A percentile compares a stretch with the other conserved stretches of the same genome.
Conservation (phyloP, 2,888 invertebrate species). For the Hyles lineata region DNA sequence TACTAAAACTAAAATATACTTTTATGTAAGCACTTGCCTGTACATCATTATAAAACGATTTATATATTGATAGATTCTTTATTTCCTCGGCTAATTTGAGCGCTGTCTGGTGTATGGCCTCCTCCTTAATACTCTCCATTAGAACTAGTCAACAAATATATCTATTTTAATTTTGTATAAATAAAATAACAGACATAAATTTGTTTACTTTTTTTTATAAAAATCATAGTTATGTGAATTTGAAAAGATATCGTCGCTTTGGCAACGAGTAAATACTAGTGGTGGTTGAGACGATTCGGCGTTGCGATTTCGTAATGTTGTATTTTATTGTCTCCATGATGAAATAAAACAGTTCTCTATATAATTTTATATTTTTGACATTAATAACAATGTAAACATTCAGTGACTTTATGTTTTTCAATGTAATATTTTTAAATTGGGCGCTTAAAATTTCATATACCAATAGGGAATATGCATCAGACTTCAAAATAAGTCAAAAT, state of each 20-base stretch:
- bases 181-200: constrained; percentile 60
- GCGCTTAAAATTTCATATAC: too few relatives aligned
- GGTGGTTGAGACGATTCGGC: not conserved
- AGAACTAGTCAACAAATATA: constrained; percentile 48
- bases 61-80: constrained; percentile 90
- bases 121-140: constrained; percentile 85
- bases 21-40: constrained; percentile 84
- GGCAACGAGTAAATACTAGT: constrained; percentile 50
- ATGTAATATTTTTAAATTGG: too few relatives aligned
- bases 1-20: not conserved
- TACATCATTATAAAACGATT: constrained; percentile 90
- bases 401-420: too few relatives aligned
- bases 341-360: too few relatives aligned
- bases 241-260: constrained; percentile 60
- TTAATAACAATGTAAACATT: too few relatives aligned
- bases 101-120: constrained; percentile 89
- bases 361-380: too few relatives aligned
- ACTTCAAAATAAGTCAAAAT: too few relatives aligned
- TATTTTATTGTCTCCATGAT: too few relatives aligned
- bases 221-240: constrained; percentile 61
- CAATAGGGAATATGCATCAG: too few relatives aligned
- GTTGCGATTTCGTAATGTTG: too few relatives aligned
- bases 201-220: constrained; percentile 72
- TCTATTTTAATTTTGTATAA: constrained; percentile 64
- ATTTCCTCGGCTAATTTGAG: constrained; percentile 92